These are phyloP conservation scores for Nothobranchius furzeri DNA, from an alignment of 2,113 vertebrate genomes.

Conservation along the genomic window DNA sequence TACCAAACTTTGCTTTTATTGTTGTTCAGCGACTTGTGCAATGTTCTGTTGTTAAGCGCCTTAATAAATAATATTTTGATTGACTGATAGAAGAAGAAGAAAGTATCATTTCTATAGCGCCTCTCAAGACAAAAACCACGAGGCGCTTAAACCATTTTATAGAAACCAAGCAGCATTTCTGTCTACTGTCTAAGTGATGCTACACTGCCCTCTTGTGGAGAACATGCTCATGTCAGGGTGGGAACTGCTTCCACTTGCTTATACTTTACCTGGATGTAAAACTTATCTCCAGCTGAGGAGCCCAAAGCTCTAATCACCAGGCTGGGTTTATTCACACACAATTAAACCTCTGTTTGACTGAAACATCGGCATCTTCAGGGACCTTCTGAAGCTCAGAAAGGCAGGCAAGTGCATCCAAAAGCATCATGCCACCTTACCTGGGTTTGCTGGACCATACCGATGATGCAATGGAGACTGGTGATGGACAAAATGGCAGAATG, in stretches of 20 bases:
- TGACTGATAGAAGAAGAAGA: too few relatives aligned
- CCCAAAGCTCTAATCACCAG: constrained; percentile 28
- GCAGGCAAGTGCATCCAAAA: constrained; percentile 1
- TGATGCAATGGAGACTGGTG: constrained; percentile 8
- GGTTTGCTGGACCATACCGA: background rate
- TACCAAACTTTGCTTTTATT: too few relatives aligned
- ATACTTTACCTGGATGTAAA: constrained; percentile 50
- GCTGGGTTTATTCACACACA: constrained; percentile 25
- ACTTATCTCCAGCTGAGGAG: background rate
- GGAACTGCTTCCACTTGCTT: background rate
- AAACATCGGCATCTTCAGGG: constrained; percentile 18
- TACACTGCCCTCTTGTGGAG: too few relatives aligned
- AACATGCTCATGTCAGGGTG: background rate
- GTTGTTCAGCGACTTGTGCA: too few relatives aligned
- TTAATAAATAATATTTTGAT: too few relatives aligned
- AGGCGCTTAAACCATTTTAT: too few relatives aligned
- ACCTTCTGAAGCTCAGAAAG: constrained; percentile 4
- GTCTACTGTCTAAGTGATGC: too few relatives aligned
- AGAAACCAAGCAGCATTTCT: too few relatives aligned
- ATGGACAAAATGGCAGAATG: constrained; percentile 26
- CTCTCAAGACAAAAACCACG: too few relatives aligned
- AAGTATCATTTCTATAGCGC: too few relatives aligned
- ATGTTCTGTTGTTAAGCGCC: too few relatives aligned
- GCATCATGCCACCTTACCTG: constrained; percentile 52
- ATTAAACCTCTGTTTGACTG: background rate